Percentiles rank a stretch among this genome's conserved stretches.
phyloP scores from a whole-genome alignment of 2,113 vertebrate genomes.

The Emydocephalus ijimae region DNA sequence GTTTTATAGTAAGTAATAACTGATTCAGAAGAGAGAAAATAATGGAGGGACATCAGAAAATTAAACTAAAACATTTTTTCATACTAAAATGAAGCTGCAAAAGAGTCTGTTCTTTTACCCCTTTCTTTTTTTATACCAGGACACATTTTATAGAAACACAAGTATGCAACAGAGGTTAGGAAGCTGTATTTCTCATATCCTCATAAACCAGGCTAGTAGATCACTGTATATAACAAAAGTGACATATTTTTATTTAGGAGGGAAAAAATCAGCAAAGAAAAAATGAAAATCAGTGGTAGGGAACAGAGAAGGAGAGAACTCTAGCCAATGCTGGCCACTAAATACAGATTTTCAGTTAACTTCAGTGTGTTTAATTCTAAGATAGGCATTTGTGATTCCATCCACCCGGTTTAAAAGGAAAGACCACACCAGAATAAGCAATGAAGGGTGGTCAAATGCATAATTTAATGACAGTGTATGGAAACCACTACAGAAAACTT shows the following conservation, averaged over 20 bases:
- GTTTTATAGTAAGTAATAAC: not conserved
- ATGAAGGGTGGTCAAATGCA: constrained; percentile 68
- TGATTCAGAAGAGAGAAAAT: not conserved
- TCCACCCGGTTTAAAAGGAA: constrained; percentile 67
- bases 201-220: constrained; percentile 42
- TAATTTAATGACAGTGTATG: constrained; percentile 69
- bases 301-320: constrained; percentile 36
- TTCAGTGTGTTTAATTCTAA: constrained; percentile 71
- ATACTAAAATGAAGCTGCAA: constrained; percentile 4
- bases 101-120: not conserved
- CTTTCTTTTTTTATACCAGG: not conserved
- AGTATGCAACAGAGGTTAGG: not conserved
- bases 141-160: not conserved
- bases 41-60: not conserved
- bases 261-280: constrained; percentile 62
- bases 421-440: constrained; percentile 75
- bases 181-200: constrained; percentile 36
- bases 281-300: constrained; percentile 56
- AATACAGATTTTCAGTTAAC: constrained; percentile 67
- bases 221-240: constrained; percentile 51
- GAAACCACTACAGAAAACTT: constrained; percentile 73
- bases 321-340: constrained; percentile 62
- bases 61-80: not conserved
- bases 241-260: constrained; percentile 61
- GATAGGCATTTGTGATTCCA: constrained; percentile 69